Evolutionary conservation across 2,888 invertebrate species (phyloP).

Genomic region (Craniophora ligustri): DNA sequence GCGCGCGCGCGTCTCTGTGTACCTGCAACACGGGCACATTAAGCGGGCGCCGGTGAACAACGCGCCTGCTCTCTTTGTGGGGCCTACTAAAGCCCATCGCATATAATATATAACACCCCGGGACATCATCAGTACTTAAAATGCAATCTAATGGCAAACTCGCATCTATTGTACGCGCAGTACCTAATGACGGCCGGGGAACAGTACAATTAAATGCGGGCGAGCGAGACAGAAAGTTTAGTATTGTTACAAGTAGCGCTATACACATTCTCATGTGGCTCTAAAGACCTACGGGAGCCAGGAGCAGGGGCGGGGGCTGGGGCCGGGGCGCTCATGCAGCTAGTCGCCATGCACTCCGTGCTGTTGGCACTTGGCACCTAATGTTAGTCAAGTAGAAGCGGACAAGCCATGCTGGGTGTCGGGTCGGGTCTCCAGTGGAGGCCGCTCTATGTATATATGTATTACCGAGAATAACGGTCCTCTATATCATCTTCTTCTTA

Average conservation of each 20-base stretch:
- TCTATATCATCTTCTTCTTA: slow-evolving; percentile 69
- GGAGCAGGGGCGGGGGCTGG: background rate
- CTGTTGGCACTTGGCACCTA: slow-evolving; percentile 14
- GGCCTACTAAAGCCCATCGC: too few species aligned
- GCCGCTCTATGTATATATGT: slow-evolving; percentile 49
- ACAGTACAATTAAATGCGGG: slow-evolving; percentile 1
- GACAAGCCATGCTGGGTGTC: slow-evolving; percentile 69
- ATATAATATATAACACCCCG: too few species aligned
- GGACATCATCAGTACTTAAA: too few species aligned
- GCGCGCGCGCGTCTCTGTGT: slow-evolving; percentile 8
- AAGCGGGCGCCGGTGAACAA: background rate
- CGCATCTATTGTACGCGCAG: slow-evolving; percentile 4
- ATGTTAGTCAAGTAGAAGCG: slow-evolving; percentile 48
- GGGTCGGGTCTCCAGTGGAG: slow-evolving; percentile 50
- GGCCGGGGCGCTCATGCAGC: slow-evolving; percentile 31
- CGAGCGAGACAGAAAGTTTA: background rate
- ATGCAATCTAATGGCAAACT: slow-evolving; percentile 17
- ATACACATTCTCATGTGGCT: background rate
- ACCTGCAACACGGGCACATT: slow-evolving; percentile 35
- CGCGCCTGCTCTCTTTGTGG: too few species aligned
- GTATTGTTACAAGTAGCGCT: background rate
- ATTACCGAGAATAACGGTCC: slow-evolving; percentile 67
- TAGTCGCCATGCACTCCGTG: slow-evolving; percentile 23
- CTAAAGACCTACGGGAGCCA: slow-evolving; percentile 6
- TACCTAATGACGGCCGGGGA: background rate